A percentile compares a stretch with the other conserved stretches of the same genome.
phyloP scores from a whole-genome alignment of 2,888 invertebrate genomes.

The Limulus polyphemus region DNA sequence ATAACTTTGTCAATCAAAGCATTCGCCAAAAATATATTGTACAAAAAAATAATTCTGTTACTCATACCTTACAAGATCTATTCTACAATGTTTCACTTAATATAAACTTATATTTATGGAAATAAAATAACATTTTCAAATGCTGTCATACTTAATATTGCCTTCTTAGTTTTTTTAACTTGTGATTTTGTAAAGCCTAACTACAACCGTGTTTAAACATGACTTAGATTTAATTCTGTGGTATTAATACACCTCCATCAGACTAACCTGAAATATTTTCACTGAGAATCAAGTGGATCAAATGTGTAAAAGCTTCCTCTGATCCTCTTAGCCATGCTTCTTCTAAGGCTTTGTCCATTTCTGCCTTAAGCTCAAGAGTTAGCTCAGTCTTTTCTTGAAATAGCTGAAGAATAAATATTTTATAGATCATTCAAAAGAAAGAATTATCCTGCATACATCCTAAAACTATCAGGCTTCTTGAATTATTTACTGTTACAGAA shows the following conservation, averaged over 20 bases:
- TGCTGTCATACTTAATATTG: background rate
- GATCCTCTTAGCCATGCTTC: slow-evolving; percentile 48
- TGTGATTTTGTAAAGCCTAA: background rate
- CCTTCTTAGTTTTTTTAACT: too few relatives aligned
- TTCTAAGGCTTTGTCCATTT: slow-evolving; percentile 55
- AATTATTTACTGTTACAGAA: too few relatives aligned
- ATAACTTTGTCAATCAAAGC: too few relatives aligned
- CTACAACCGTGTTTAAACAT: too few relatives aligned
- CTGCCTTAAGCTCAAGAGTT: slow-evolving; percentile 44
- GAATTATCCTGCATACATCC: too few relatives aligned
- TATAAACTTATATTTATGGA: background rate
- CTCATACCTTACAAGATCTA: too few relatives aligned
- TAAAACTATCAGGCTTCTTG: too few relatives aligned
- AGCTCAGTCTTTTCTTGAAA: slow-evolving; percentile 41
- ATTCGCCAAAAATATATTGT: too few relatives aligned
- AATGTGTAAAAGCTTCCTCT: slow-evolving; percentile 57
- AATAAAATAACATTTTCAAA: slow-evolving; percentile 1
- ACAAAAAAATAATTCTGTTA: too few relatives aligned
- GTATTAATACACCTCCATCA: too few relatives aligned
- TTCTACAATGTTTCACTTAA: too few relatives aligned
- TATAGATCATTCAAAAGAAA: background rate
- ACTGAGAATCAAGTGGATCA: slow-evolving; percentile 61
- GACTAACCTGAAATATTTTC: slow-evolving; percentile 53
- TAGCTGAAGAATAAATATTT: slow-evolving; percentile 24
- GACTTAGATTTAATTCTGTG: too few relatives aligned